phyloP scores from a whole-genome alignment of 2,888 invertebrate genomes.

The Stenichneumon culpator region DNA sequence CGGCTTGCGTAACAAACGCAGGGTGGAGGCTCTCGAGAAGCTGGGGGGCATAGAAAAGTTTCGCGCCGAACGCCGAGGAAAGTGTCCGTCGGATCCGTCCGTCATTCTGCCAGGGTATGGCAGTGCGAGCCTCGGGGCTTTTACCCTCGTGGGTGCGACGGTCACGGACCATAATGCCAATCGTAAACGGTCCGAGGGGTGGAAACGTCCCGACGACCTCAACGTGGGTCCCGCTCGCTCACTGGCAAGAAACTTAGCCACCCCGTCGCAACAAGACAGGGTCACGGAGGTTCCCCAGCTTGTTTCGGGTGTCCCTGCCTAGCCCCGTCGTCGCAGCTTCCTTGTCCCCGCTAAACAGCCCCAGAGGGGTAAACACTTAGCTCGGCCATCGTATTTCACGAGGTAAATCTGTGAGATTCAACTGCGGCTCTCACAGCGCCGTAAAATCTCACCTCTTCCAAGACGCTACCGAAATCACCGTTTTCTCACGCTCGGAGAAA shows the following conservation, averaged over 20 bases:
- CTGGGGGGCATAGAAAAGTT: slow-evolving; percentile 53
- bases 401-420: slow-evolving; percentile 67
- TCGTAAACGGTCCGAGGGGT: slow-evolving; percentile 58
- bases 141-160: slow-evolving; percentile 38
- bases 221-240: slow-evolving; percentile 10
- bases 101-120: slow-evolving; percentile 19
- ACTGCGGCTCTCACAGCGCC: slow-evolving; percentile 11
- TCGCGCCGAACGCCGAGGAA: slow-evolving; percentile 57
- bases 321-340: slow-evolving; percentile 29
- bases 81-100: slow-evolving; percentile 61
- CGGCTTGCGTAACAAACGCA: slow-evolving; percentile 24
- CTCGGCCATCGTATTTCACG: slow-evolving; percentile 72
- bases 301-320: slow-evolving; percentile 20
- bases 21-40: background rate
- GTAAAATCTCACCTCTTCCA: slow-evolving; percentile 51
- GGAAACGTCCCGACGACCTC: slow-evolving; percentile 42
- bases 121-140: slow-evolving; percentile 25
- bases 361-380: slow-evolving; percentile 78
- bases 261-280: slow-evolving; percentile 9
- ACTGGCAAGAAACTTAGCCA: slow-evolving; percentile 27
- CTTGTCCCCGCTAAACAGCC: slow-evolving; percentile 62
- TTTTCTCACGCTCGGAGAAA: slow-evolving; percentile 31
- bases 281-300: background rate
- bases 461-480: slow-evolving; percentile 10
- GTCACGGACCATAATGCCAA: slow-evolving; percentile 50